Evolutionary conservation across 1,140 invertebrate genomes (phyloP).

Genomic region (Eumeta japonica): DNA sequence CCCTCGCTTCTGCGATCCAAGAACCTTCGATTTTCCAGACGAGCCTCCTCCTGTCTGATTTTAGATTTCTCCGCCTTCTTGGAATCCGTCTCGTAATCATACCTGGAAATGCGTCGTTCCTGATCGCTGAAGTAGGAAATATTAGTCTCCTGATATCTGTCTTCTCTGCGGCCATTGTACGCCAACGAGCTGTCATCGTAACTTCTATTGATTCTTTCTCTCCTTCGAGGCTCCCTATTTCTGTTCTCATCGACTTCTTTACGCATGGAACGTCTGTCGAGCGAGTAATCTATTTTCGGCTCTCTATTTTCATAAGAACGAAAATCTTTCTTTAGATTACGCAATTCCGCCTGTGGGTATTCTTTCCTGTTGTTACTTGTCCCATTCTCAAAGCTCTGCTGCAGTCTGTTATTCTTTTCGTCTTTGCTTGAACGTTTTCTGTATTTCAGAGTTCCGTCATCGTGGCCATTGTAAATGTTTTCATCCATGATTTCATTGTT

Average conservation of each 20-base stretch:
- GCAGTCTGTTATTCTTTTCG: constrained; percentile 36
- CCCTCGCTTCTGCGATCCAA: constrained; percentile 52
- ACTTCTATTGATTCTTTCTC: constrained; percentile 42
- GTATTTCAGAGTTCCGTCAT: constrained; percentile 53
- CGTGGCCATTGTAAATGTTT: constrained; percentile 34
- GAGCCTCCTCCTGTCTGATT: constrained; percentile 51
- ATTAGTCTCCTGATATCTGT: constrained; percentile 54
- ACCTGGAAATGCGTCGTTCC: constrained; percentile 57
- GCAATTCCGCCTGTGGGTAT: constrained; percentile 38
- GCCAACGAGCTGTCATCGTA: constrained; percentile 49
- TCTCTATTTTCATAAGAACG: constrained; percentile 34
- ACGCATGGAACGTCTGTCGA: constrained; percentile 37
- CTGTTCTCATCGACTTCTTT: constrained; percentile 40
- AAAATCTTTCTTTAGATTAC: constrained; percentile 37
- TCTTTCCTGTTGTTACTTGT: constrained; percentile 21
- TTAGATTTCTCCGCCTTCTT: constrained; percentile 59
- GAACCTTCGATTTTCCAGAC: constrained; percentile 46
- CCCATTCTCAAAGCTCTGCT: constrained; percentile 34
- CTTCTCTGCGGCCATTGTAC: constrained; percentile 52
- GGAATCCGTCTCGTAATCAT: constrained; percentile 60
- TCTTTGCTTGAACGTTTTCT: constrained; percentile 47
- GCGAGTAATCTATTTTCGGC: constrained; percentile 52
- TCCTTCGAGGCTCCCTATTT: constrained; percentile 32
- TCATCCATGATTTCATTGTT: constrained; percentile 37
- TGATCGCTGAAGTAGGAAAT: constrained; percentile 52